Base-by-base conservation (phyloP, 2,797 vertebrate genomes). In the Netta rufina region DNA sequence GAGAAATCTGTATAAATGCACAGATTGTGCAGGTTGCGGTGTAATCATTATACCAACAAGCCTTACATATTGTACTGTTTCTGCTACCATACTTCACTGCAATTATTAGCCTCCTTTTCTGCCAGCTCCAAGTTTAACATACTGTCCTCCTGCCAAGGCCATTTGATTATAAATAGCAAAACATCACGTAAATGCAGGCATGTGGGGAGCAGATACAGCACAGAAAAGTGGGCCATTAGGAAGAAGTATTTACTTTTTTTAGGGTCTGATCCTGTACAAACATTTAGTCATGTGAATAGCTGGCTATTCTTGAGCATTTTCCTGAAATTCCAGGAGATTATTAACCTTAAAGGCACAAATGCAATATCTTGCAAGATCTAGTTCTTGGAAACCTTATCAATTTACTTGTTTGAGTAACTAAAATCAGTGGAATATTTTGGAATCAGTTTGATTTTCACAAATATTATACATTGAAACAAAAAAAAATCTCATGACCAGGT, bases 161-260 rank as follows among this genome's bases (percentile, higher is more conserved):
- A 90, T 94, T 90, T 85, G 93, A 91, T 94, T 96, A 96, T 93
- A 96, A 96, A 95, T 93, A 97, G 87, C 92, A 89, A 95, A 93
- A 90, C 67, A 94, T 78, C 93, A 89, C 61, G 14, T 95, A 97
- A 96, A 94, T 47, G 91, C 75, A 96, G 89, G 94, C 96, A 96
- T 92, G 90, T 96, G 95, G 86, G 5, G 38, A 96, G 90, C 93
- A 96, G 95, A 96, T 60, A 96, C 86, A 65, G 72, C 47, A 71
- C 61, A 92, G 90, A 90, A 93, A 96, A 96, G 87, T 70, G 65
- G 93, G 94, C 81, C 86, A 92, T 8, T 87, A 84, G 88, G 84
- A 95, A 95, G 88, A 93, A 83, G 54, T 62, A 66, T 87, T 94
- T 92, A 91, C 93, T 93, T 95, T 91, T 93, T 89, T 95, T 87